Evolutionary conservation across 2,888 invertebrate species (phyloP).

Genomic region (Asteroscopus sphinx): DNA sequence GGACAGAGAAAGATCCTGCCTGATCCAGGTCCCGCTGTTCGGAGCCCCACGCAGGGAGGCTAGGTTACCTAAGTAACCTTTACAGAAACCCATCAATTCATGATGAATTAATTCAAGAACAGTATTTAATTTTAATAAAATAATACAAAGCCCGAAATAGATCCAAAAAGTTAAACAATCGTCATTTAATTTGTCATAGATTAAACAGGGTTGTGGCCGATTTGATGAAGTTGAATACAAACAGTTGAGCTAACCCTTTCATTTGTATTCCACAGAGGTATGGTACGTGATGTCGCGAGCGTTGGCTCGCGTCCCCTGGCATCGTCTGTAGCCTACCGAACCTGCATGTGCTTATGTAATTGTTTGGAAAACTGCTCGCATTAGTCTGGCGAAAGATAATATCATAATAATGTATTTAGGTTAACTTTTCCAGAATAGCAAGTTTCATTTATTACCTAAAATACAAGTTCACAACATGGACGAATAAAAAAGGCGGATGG

Average conservation of each 20-base stretch:
- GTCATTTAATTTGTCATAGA: conserved; percentile 41
- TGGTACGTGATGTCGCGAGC: conserved; percentile 52
- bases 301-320: conserved; percentile 50
- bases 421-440: conserved; percentile 22
- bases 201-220: conserved; percentile 38
- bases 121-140: no score
- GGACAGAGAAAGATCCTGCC: no score
- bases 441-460: no score
- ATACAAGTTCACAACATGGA: no score
- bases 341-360: conserved; percentile 52
- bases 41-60: no score
- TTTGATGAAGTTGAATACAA: conserved; percentile 54
- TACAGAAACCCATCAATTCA: no score
- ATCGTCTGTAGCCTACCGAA: conserved; percentile 43
- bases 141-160: no score
- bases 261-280: conserved; percentile 53
- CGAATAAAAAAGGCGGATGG: no score
- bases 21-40: no score
- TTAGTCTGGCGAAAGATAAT: conserved; percentile 33
- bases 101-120: no score
- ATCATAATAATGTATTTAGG: not conserved
- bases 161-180: conserved; percentile 27
- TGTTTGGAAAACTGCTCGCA: conserved; percentile 54
- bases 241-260: conserved; percentile 50
- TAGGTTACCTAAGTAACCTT: no score